phyloP scores from a whole-genome alignment of 1,140 invertebrate species.

The Hypsibius dujardini region DNA sequence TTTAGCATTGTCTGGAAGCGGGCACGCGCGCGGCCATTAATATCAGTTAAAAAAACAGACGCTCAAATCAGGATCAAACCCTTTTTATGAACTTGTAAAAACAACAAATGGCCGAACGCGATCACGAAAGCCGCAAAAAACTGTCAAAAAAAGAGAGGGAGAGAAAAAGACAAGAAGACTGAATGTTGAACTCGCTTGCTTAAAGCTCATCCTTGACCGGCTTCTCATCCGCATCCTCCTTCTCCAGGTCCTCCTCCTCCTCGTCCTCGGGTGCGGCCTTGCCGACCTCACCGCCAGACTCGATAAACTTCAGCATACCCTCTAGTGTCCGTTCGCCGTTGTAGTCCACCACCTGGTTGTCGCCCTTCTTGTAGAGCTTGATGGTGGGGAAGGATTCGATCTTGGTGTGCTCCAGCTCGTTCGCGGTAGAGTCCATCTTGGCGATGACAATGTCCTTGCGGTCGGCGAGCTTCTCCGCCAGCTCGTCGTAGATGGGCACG shows the following conservation, averaged over 20 bases:
- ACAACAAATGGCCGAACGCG: background rate
- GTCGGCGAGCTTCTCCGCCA: conserved; percentile 69
- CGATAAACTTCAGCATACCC: conserved; percentile 75
- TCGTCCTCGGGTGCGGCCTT: conserved; percentile 46
- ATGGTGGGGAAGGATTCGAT: conserved; percentile 90
- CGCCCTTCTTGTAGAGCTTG: conserved; percentile 77
- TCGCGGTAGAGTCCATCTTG: conserved; percentile 94
- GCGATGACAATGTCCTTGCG: conserved; percentile 71
- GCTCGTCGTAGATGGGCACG: conserved; percentile 79
- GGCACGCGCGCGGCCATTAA: too few species aligned
- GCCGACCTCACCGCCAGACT: conserved; percentile 48
- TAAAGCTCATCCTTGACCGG: background rate
- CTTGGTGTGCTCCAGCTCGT: conserved; percentile 86
- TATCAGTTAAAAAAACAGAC: too few species aligned
- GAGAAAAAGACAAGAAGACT: too few species aligned
- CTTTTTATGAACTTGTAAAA: background rate
- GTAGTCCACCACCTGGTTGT: conserved; percentile 78
- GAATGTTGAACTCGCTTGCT: background rate
- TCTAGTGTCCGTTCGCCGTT: conserved; percentile 85
- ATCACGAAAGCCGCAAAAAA: background rate
- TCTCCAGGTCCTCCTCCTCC: conserved; percentile 22
- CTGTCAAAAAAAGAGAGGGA: background rate
- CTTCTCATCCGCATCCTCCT: conserved; percentile 2
- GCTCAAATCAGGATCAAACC: too few species aligned
- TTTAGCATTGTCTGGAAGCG: too few species aligned